Evolutionary conservation across 2,888 invertebrate genomes (phyloP), one percentile per base, ranked within the genome.

Genomic region (Bedellia somnulentella): DNA sequence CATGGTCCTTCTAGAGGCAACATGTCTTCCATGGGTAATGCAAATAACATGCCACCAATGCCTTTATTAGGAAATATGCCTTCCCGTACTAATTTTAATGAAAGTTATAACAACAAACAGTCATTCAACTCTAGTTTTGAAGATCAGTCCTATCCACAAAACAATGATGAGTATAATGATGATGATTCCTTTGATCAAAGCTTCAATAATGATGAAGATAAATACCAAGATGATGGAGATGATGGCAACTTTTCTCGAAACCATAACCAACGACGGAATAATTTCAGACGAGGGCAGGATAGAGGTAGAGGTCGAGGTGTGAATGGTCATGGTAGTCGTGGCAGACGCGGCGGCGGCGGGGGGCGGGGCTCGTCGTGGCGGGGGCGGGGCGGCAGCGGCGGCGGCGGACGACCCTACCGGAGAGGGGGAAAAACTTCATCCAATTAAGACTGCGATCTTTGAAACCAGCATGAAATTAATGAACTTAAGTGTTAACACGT

Each of bases 301-400:
- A 56, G 78, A 1, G 70, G 75, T 1, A 51, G 78, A 29, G 64
- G 66, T 1, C 61, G 77, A 2, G 63, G 71, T 1, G 51, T 57
- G 47, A 63, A 57, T 35, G 62, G 61, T 1, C 66, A 79, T 6
- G 61, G 67, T 3, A 42, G 47, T 27, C 35, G 38, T 10, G 42
- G 37, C 28, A 43, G 45, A 27, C 39, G 52, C 27, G 45, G 49
- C 13, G 48, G 46, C 25, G 39, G 39, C 16, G 56, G 56, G 3
- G 40, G 47, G 4, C 59, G 70, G 6, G 62, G 70, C 5, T 42
- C 55, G 0, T 48, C 61, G 4, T 54, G 71, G 43, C 49, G 37
- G 11, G 27, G 34, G 2, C n/a, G 30, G 15, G 15, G 46, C 26
- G 51, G 70, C 6, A 45, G 64, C 9, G 57, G 64, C 9, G 51